Conservation (phyloP, 2,888 invertebrate species). For the Dioctria rufipes region DNA sequence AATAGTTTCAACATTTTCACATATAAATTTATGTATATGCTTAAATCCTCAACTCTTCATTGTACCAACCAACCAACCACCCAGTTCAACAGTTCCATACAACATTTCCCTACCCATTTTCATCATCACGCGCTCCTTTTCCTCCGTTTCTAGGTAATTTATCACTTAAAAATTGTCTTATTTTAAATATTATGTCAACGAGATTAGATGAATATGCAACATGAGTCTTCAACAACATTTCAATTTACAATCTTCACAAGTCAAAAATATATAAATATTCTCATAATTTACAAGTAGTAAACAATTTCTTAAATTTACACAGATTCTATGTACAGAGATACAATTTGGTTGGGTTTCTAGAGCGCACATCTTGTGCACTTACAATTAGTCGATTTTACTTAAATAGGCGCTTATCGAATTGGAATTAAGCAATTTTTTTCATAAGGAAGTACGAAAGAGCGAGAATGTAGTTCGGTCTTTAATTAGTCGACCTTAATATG, state of each 20-base stretch:
- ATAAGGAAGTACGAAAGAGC: neutral
- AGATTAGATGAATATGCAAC: constrained; percentile 51
- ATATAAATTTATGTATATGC: no score
- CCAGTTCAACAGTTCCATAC: no score
- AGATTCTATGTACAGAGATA: constrained; percentile 18
- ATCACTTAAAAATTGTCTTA: constrained; percentile 31
- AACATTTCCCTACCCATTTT: no score
- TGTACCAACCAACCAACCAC: no score
- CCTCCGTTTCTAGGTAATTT: neutral
- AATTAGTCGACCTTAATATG: neutral
- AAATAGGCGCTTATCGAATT: no score
- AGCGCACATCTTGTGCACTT: no score
- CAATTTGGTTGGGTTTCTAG: neutral
- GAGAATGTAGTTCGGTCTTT: no score
- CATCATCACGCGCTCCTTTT: no score
- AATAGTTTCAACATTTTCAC: no score
- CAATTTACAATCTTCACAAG: constrained; percentile 37
- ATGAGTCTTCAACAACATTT: constrained; percentile 48
- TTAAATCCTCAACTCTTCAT: no score
- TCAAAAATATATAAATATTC: constrained; percentile 39
- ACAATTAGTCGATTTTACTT: no score
- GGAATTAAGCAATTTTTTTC: constrained; percentile 3
- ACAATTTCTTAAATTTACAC: constrained; percentile 41
- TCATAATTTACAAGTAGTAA: constrained; percentile 40
- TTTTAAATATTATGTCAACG: constrained; percentile 34